Percentiles rank a stretch among this genome's conserved stretches.
Conservation (phyloP, 1,140 invertebrate genomes). For the Bombus confusus region DNA sequence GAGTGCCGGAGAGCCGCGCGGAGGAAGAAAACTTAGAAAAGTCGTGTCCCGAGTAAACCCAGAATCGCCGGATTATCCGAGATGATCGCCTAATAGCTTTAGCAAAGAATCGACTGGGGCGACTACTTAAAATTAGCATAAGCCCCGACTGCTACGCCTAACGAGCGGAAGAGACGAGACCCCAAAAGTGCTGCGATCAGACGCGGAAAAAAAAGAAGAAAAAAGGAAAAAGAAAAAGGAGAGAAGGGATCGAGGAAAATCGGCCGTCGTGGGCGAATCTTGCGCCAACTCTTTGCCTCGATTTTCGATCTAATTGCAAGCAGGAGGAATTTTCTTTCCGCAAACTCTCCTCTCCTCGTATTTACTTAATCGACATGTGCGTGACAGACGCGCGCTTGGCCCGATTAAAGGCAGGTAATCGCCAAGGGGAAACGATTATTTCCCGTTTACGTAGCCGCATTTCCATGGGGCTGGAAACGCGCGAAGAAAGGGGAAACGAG, state of each 20-base stretch:
- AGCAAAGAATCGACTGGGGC: constrained; percentile 78
- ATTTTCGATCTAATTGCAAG: not conserved
- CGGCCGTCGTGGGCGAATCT: not conserved
- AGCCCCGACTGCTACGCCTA: constrained; percentile 73
- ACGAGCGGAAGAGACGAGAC: constrained; percentile 76
- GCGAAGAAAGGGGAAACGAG: not conserved
- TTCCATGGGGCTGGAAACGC: not conserved
- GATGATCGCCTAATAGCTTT: constrained; percentile 83
- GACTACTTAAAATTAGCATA: constrained; percentile 77
- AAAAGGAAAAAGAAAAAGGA: not conserved
- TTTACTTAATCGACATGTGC: constrained; percentile 14
- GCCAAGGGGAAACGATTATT: constrained; percentile 21
- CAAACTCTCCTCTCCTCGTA: not conserved
- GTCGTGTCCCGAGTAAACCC: constrained; percentile 76
- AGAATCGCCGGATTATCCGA: constrained; percentile 79
- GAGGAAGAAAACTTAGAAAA: constrained; percentile 77
- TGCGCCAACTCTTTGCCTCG: not conserved
- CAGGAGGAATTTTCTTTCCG: not conserved
- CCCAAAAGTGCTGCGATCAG: constrained; percentile 76
- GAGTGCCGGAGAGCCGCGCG: not conserved
- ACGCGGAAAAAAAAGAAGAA: constrained; percentile 61
- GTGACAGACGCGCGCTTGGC: not conserved
- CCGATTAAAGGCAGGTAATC: constrained; percentile 22
- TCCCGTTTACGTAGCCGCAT: not conserved
- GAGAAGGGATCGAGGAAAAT: constrained; percentile 17